Evolutionary conservation across 2,113 vertebrate genomes (phyloP), one percentile per base, ranked within the genome.

Genomic region (Larimichthys crocea): DNA sequence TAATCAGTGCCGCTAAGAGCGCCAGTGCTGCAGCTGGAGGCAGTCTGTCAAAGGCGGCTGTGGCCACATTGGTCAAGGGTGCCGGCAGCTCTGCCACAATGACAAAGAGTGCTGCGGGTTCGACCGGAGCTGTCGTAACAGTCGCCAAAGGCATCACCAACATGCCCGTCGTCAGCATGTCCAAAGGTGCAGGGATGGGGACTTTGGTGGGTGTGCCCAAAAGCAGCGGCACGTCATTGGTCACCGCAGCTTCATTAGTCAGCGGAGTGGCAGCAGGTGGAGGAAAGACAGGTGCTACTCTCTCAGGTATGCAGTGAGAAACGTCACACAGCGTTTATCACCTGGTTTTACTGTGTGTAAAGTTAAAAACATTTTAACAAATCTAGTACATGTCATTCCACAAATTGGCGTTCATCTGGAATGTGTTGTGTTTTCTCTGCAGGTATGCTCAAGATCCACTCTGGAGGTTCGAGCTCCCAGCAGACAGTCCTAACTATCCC

Each of bases 381-480:
- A 29, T 52, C 5, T 22, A 9, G 12, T 10, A 29, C 8, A 20
- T 7, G 50, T 50, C 19, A 17, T 48, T 49, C 5, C 24, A 22
- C 46, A 11, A 20, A 6, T 3, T 10, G 6, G 20, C 73, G 11
- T 46, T 2, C 4, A 24, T 10, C 10, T 17, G 48, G 15, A 31
- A 66, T 35, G 14, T 46, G 1, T 65, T 71, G 20, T 85, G 69
- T 70, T 83, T 83, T 87, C 57, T 61, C 5, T 29, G 40, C 91
- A 99, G 98, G 97, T 42, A 95, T 97, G 96, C 92, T 99, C 87
- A 99, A 99, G 94, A 96, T 99, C 90, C 97, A 99, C 88, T 96
- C 97, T 80, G 95, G 95, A 83, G 96, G 96, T 49, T 94, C 96
- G 89, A 97, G 86, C 90, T 94, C 96, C 62, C 97, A 97, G 88